Conservation (phyloP, 2,113 vertebrate genomes). For the Murina feae region DNA sequence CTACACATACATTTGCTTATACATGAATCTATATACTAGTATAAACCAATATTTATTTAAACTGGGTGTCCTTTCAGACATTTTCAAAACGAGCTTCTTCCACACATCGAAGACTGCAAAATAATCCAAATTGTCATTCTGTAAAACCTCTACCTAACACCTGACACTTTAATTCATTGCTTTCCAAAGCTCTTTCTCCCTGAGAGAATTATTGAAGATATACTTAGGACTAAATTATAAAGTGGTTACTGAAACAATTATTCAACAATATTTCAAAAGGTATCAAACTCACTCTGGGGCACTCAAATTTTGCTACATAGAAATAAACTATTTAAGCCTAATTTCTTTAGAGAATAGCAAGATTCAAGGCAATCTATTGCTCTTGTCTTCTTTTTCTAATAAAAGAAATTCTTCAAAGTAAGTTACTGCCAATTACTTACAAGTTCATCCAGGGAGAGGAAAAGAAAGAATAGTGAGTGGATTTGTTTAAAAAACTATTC, state of each 20-base stretch:
- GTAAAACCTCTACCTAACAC: neutral
- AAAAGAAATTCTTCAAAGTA: constrained; percentile 22
- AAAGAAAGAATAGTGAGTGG: neutral
- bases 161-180: neutral
- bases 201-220: neutral
- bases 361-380: constrained; percentile 32
- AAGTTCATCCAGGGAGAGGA: neutral
- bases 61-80: neutral
- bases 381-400: neutral
- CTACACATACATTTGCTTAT: neutral
- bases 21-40: neutral
- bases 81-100: neutral
- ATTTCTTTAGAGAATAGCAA: constrained; percentile 48
- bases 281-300: neutral
- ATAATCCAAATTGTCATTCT: constrained; percentile 4
- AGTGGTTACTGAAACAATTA: constrained; percentile 20
- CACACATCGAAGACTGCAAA: neutral
- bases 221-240: constrained; percentile 19
- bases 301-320: neutral
- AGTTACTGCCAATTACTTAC: constrained; percentile 30
- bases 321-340: constrained; percentile 47
- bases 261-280: constrained; percentile 9
- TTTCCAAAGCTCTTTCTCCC: neutral
- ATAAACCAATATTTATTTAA: neutral
- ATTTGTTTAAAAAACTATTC: constrained; percentile 3